phyloP scores from a whole-genome alignment of 2,113 vertebrate species.

The Chrysochloris asiatica region DNA sequence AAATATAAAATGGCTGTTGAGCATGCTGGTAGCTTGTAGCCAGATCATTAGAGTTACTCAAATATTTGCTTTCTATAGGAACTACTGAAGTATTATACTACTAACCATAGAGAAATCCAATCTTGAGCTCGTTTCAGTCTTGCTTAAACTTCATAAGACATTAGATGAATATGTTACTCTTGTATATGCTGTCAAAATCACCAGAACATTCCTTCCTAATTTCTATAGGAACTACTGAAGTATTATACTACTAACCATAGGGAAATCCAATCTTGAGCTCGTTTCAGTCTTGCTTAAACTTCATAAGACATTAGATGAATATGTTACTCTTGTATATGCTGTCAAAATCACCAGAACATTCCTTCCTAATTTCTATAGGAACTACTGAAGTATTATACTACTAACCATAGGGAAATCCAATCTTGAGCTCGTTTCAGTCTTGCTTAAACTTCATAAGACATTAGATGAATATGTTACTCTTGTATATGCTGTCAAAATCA shows the following conservation, averaged over 20 bases:
- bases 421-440: conserved; percentile 11
- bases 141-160: neutral
- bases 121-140: conserved; percentile 11
- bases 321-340: conserved; percentile 34
- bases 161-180: conserved; percentile 35
- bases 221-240: conserved; percentile 11
- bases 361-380: conserved; percentile 38
- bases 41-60: conserved; percentile 33
- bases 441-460: neutral
- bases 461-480: conserved; percentile 35
- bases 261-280: conserved; percentile 32
- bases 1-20: conserved; percentile 60
- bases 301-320: neutral
- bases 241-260: conserved; percentile 9
- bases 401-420: conserved; percentile 4
- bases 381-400: conserved; percentile 2
- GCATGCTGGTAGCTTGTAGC: neutral
- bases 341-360: conserved; percentile 36
- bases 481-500: conserved; percentile 40
- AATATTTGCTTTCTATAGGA: conserved; percentile 34
- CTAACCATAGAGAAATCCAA: conserved; percentile 3
- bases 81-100: conserved; percentile 2
- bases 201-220: too few relatives aligned
- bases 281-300: neutral
- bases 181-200: conserved; percentile 40